A percentile compares a stretch with the other conserved stretches of the same genome.
phyloP scores from a whole-genome alignment of 2,113 vertebrate species.

The Salvator merianae region DNA sequence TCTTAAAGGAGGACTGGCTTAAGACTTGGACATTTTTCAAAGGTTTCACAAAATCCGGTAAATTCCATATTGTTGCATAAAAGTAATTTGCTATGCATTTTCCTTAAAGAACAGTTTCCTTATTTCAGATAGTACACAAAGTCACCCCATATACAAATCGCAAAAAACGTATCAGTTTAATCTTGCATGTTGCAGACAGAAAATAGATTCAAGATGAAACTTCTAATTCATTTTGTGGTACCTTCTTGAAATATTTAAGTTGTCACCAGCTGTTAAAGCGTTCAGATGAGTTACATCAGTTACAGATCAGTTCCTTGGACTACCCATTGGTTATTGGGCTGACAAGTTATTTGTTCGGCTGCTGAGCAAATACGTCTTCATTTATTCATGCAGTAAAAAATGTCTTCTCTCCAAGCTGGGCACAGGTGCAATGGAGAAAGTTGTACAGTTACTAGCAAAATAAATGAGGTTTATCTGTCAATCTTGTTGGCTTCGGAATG shows the following conservation, averaged over 20 bases:
- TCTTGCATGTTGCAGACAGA: background rate
- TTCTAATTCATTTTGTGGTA: background rate
- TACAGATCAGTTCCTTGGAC: slow-evolving; percentile 36
- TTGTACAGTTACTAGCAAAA: too few relatives aligned
- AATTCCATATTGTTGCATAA: background rate
- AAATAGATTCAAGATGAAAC: background rate
- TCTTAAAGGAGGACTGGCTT: slow-evolving; percentile 10
- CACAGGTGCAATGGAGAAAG: too few relatives aligned
- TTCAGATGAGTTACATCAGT: slow-evolving; percentile 39
- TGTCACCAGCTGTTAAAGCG: slow-evolving; percentile 16
- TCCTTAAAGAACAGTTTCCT: slow-evolving; percentile 12
- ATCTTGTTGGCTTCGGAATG: too few relatives aligned
- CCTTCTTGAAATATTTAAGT: slow-evolving; percentile 23
- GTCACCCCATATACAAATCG: background rate
- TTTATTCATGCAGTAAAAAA: background rate
- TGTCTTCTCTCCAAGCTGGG: background rate
- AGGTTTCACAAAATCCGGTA: background rate
- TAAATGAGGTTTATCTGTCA: too few relatives aligned
- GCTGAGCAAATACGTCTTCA: slow-evolving; percentile 55
- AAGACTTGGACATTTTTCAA: slow-evolving; percentile 15
- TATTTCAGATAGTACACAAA: background rate
- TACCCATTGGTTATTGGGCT: slow-evolving; percentile 31
- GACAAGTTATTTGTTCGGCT: slow-evolving; percentile 25
- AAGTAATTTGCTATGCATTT: slow-evolving; percentile 21
- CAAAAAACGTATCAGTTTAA: background rate